Evolutionary conservation across 1,140 invertebrate genomes (phyloP), one percentile per base, ranked within the genome.

Genomic region (Aradophagus sp.): DNA sequence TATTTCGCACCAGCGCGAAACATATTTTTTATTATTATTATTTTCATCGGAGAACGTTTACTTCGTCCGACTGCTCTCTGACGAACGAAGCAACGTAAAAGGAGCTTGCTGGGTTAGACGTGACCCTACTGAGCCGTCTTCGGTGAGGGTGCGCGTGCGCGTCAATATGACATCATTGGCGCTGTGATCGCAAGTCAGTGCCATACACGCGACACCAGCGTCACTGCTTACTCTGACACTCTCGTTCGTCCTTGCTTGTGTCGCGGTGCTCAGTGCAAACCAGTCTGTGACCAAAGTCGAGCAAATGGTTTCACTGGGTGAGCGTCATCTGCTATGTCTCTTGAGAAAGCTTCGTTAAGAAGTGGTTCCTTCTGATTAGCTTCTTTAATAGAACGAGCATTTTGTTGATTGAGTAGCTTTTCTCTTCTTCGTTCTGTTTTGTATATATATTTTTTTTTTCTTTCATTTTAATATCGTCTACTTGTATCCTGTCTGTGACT

Each of bases 1-100:
- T 52, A 76, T 83, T 83, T 67, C 81, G 82, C 82, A 84, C 80
- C 81, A 81, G 81, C 62, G 81, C 81, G 82, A 83, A 84, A 82
- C 27, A n/a, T n/a, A n/a, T n/a, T n/a, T n/a, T n/a, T n/a, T n/a
- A n/a, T n/a, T n/a, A n/a, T n/a, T n/a, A n/a, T n/a, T n/a, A 11
- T 66, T 45, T 50, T 73, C 53, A 36, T 45, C 45, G 34, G 55
- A 66, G 72, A 39, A 34, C 47, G 50, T 16, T 47, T 15, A 13
- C 10, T 14, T 13, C 32, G 31, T 29, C 14, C 29, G 20, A 32
- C 14, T 12, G 12, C 39, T 17, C 15, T 66, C 34, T 39, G 17
- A 6, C 14, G 20, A 7, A 12, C 52, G 45, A 20, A 35, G 13
- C 16, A 39, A 53, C 38, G 36, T 36, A 36, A 14, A 53, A 71